Evolutionary conservation across 2,113 vertebrate species (phyloP).

Genomic region (Hypanus sabinus): DNA sequence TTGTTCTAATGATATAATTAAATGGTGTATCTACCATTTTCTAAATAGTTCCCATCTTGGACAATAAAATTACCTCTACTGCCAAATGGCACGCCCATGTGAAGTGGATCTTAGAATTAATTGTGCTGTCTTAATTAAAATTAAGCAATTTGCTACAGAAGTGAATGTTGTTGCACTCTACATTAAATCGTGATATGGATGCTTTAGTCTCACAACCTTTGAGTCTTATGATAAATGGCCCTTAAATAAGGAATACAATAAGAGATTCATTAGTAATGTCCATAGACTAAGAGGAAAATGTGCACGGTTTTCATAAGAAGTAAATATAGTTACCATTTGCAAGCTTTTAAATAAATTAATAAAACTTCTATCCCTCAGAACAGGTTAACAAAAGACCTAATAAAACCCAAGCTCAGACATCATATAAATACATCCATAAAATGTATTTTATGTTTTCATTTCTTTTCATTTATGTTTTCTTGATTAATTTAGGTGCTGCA

Average conservation of each 20-base stretch:
- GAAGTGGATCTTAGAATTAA: constrained; percentile 43
- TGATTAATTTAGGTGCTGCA: too few relatives aligned
- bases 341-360: not conserved
- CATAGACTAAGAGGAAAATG: not conserved
- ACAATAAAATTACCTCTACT: not conserved
- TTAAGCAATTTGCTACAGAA: constrained; percentile 46
- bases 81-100: not conserved
- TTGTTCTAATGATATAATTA: constrained; percentile 9
- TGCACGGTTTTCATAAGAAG: not conserved
- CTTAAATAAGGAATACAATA: constrained; percentile 35
- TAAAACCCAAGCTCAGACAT: not conserved
- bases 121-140: constrained; percentile 48
- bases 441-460: too few relatives aligned
- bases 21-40: not conserved
- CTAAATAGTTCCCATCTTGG: not conserved
- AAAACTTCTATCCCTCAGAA: not conserved
- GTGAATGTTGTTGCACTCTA: constrained; percentile 39
- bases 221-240: constrained; percentile 40
- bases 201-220: constrained; percentile 42
- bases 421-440: too few relatives aligned
- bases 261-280: constrained; percentile 3
- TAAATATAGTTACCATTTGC: not conserved
- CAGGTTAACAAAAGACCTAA: not conserved
- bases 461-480: too few relatives aligned
- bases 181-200: constrained; percentile 43